These are phyloP conservation scores for Cercopithecus mona DNA, from an alignment of 2,113 vertebrate genomes.

Conservation along the genomic window DNA sequence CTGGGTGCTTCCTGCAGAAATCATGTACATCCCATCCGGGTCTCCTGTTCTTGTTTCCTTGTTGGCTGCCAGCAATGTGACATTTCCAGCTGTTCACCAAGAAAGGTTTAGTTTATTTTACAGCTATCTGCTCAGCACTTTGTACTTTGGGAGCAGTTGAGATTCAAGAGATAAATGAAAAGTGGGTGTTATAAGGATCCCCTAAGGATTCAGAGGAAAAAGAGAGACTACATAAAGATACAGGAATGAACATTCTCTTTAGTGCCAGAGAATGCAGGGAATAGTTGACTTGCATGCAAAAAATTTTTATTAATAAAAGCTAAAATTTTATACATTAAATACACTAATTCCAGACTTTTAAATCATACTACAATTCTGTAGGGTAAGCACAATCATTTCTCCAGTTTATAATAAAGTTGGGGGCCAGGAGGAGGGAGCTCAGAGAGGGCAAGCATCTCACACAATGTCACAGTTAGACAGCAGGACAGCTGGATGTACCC, in stretches of 20 bases:
- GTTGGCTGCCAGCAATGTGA: neutral
- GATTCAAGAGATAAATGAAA: slow-evolving; percentile 41
- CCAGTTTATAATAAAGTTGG: neutral
- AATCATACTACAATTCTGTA: neutral
- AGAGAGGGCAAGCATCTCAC: neutral
- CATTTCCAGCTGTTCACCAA: slow-evolving; percentile 8
- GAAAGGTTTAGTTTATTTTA: slow-evolving; percentile 57
- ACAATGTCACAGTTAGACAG: neutral
- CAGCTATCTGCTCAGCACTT: slow-evolving; percentile 32
- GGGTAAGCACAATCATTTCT: neutral
- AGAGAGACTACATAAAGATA: neutral
- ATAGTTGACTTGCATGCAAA: neutral
- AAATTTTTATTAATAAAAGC: neutral
- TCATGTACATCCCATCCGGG: neutral
- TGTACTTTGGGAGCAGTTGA: slow-evolving; percentile 34
- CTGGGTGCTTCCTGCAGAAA: neutral
- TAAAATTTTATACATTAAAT: neutral
- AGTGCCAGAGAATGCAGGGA: neutral
- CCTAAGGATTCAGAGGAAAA: neutral
- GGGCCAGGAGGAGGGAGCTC: neutral
- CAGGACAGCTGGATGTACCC: fast-evolving
- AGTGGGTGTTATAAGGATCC: neutral
- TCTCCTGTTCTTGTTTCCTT: neutral
- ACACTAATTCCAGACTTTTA: neutral
- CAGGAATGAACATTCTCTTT: neutral